These are phyloP conservation scores for Cygnus atratus DNA, from an alignment of 2,113 vertebrate genomes.

Conservation along the genomic window DNA sequence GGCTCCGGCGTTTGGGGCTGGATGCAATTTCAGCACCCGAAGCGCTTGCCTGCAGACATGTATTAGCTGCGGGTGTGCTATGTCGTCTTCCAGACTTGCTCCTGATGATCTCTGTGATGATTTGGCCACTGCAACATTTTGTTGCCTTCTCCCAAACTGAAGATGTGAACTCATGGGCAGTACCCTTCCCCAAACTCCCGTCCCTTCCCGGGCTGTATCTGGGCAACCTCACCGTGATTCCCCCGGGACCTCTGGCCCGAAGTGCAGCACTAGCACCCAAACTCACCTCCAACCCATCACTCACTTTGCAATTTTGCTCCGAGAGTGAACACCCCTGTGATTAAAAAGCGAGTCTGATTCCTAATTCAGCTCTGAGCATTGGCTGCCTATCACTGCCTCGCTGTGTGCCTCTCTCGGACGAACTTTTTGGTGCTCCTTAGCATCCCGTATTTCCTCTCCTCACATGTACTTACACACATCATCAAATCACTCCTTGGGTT, in stretches of 20 bases:
- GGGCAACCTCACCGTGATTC: neutral
- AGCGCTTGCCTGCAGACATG: neutral
- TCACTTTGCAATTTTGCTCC: neutral
- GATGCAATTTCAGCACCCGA: neutral
- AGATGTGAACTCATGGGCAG: too few relatives aligned
- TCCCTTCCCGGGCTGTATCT: neutral
- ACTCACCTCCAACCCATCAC: neutral
- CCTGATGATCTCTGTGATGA: neutral
- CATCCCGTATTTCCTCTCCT: slow-evolving; percentile 1
- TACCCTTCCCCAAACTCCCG: neutral
- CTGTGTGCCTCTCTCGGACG: neutral
- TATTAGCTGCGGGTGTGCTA: neutral
- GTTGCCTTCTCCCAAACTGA: too few relatives aligned
- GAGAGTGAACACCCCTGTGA: neutral
- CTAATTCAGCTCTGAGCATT: neutral
- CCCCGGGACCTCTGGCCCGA: neutral
- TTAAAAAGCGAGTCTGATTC: neutral
- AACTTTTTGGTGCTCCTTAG: neutral
- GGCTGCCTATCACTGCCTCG: neutral
- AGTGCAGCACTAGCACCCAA: neutral
- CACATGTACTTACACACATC: slow-evolving; percentile 7
- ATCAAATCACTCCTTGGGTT: slow-evolving; percentile 44
- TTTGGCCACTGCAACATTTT: too few relatives aligned
- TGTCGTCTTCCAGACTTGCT: neutral
- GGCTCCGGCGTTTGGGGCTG: neutral